A percentile compares a stretch with the other conserved stretches of the same genome.
Conservation (phyloP, 2,113 vertebrate species). For the Leptocoma aspasia region DNA sequence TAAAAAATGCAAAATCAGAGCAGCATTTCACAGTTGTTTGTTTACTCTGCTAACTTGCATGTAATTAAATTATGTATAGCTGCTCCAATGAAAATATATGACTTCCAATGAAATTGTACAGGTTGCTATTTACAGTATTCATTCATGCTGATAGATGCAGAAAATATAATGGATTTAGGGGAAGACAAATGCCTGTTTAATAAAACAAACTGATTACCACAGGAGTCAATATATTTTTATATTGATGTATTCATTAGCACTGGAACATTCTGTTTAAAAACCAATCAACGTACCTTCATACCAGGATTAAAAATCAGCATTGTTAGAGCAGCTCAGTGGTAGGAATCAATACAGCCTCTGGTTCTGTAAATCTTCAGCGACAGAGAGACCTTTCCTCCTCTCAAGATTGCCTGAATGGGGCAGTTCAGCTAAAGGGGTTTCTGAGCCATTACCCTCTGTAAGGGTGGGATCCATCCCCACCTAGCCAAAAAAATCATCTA, state of each 20-base stretch:
- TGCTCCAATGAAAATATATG: slow-evolving; percentile 43
- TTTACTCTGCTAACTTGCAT: slow-evolving; percentile 17
- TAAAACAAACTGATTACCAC: slow-evolving; percentile 50
- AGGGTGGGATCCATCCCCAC: not conserved
- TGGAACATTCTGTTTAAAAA: slow-evolving; percentile 53
- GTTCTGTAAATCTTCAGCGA: not conserved
- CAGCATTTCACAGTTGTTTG: not conserved
- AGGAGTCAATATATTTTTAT: slow-evolving; percentile 34
- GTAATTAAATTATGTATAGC: slow-evolving; percentile 27
- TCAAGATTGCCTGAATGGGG: not conserved
- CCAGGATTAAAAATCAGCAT: slow-evolving; percentile 41
- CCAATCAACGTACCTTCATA: slow-evolving; percentile 19
- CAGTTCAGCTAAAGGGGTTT: not conserved
- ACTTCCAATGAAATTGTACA: slow-evolving; percentile 5
- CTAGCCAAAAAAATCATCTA: not conserved
- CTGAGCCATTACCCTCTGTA: not conserved
- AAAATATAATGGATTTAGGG: slow-evolving; percentile 14
- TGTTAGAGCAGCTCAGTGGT: not conserved
- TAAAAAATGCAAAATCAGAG: not conserved
- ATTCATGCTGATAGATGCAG: slow-evolving; percentile 5
- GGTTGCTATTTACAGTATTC: slow-evolving; percentile 15
- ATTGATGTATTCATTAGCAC: slow-evolving; percentile 58
- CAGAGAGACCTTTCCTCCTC: not conserved
- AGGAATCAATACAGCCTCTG: not conserved
- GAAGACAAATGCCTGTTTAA: slow-evolving; percentile 49